Percentiles rank a stretch among this genome's conserved stretches.
Conservation (phyloP, 2,797 vertebrate species). For the Meriones psammophilus region DNA sequence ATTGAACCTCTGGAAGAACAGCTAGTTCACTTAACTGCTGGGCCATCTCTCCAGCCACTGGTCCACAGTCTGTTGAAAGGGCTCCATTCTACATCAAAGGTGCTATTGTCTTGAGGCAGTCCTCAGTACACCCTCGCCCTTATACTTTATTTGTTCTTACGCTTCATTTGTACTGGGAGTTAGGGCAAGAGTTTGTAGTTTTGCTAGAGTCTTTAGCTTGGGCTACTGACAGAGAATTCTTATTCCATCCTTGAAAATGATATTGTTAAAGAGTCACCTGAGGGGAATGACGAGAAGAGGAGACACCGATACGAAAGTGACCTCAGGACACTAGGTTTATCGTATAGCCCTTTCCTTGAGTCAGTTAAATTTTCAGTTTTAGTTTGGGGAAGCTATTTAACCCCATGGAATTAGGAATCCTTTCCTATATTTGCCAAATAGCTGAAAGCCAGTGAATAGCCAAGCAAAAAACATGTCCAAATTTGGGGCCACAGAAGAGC, state of each 20-base stretch:
- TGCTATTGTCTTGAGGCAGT: background rate
- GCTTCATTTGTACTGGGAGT: background rate
- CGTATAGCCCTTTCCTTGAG: constrained; percentile 67
- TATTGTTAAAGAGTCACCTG: constrained; percentile 55
- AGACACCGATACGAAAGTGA: constrained; percentile 33
- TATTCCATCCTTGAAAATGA: constrained; percentile 69
- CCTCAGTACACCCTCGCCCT: background rate
- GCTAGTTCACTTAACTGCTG: background rate
- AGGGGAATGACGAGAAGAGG: constrained; percentile 66
- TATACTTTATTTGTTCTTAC: constrained; percentile 4
- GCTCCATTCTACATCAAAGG: background rate
- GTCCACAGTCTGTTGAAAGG: background rate
- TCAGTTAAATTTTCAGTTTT: constrained; percentile 72
- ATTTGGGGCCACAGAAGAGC: constrained; percentile 59
- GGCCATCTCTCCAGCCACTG: background rate
- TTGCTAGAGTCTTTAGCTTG: constrained; percentile 55
- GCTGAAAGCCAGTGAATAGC: constrained; percentile 67
- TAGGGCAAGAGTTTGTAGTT: constrained; percentile 38
- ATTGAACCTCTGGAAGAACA: background rate
- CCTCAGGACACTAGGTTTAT: constrained; percentile 66
- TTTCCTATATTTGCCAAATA: constrained; percentile 72
- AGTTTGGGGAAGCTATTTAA: constrained; percentile 64
- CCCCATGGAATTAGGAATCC: constrained; percentile 57
- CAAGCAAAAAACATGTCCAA: constrained; percentile 70
- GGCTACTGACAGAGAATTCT: constrained; percentile 72